Base-by-base conservation (phyloP, 2,113 vertebrate species). In the Crocuta crocuta region DNA sequence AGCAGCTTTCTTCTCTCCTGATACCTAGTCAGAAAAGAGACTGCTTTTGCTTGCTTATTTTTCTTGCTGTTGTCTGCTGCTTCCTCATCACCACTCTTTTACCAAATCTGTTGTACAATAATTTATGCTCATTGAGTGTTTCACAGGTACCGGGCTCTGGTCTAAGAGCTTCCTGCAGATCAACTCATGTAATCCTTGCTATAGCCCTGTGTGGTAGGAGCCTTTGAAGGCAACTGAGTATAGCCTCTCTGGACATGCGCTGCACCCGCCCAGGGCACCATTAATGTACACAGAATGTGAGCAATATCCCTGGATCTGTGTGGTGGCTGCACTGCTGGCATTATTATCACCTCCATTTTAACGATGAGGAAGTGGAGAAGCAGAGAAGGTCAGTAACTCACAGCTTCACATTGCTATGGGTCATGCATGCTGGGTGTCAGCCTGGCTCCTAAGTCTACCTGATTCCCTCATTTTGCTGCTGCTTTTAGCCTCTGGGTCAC, bases 1-100 rank as follows among this genome's bases (percentile, higher is more conserved):
- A 85, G 23, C 21, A 79, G 11, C 66, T 95, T 95, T 85, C 13
- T 93, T 95, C 35, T 84, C 23, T 87, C 50, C 96, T 78, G 82
- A 78, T 74, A 76, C 12, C 43, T 10, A 63, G 28, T 92, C 33
- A 39, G 63, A 94, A 28, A 16, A 80, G 19, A 78, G 13, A 74
- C 73, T 63, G 19, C 55, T 43, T 97, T 80, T 87, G 43, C 93
- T 79, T 23, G 24, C 83, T 58, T 83, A 23, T 50, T 83, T 82
- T 76, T 89, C 58, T 94, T 85, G 13, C 21, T 95, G 1, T 68
- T 76, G 76, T 91, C 58, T 83, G 4, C 35, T 91, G 94, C 39
- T 17, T 74, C 33, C 45, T 97, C 12, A 12, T 89, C 48, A 70
- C 5, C 24, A 50, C 61, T 76, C 15, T 90, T 26, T 88, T 91